phyloP scores from a whole-genome alignment of 2,797 vertebrate species.

The Limnodromus scolopaceus region DNA sequence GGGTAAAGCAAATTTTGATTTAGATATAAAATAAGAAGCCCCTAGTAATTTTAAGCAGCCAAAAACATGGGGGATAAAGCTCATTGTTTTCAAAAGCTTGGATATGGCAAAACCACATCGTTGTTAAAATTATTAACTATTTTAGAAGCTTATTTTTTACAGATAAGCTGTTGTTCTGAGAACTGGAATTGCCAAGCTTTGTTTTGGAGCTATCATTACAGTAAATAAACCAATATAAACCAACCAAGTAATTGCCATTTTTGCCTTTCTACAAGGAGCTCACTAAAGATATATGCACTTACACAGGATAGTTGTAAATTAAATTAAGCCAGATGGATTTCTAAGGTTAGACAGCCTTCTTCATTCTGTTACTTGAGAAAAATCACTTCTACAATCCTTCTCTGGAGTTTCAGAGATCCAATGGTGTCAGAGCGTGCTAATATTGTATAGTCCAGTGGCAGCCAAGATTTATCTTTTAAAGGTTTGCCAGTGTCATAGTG shows the following conservation, averaged over 20 bases:
- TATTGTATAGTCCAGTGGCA: slow-evolving; percentile 13
- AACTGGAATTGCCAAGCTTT: background rate
- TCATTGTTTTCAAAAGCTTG: background rate
- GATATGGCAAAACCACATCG: background rate
- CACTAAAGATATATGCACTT: background rate
- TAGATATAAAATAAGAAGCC: background rate
- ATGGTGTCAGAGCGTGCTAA: background rate
- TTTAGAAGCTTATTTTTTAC: background rate
- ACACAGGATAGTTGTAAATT: background rate
- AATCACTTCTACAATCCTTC: background rate
- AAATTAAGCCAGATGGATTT: background rate
- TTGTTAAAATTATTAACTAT: background rate
- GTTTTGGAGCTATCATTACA: background rate
- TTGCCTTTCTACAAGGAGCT: background rate
- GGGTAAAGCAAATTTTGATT: background rate
- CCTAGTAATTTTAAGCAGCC: background rate
- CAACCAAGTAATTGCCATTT: background rate
- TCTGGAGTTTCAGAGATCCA: background rate
- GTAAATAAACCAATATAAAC: background rate
- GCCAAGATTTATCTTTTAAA: slow-evolving; percentile 39
- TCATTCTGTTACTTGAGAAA: background rate
- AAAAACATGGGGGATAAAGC: background rate
- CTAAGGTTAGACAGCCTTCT: background rate
- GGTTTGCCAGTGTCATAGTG: slow-evolving; percentile 10
- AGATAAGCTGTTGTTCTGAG: background rate